phyloP scores from a whole-genome alignment of 2,797 vertebrate genomes.

The Myotis myotis region DNA sequence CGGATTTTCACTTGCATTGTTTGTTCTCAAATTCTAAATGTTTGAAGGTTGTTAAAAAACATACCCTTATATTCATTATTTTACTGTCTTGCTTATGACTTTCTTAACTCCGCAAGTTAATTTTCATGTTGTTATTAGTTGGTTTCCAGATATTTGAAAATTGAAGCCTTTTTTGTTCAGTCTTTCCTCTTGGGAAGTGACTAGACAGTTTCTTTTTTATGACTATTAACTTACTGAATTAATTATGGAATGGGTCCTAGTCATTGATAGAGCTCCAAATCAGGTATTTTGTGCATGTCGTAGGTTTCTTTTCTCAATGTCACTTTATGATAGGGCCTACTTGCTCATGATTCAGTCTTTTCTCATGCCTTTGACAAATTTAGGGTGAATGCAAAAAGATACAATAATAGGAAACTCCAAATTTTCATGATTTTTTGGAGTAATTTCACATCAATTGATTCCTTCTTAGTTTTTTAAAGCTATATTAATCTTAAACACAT shows the following conservation, averaged over 20 bases:
- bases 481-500: not conserved
- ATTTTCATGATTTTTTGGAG: not conserved
- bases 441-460: not conserved
- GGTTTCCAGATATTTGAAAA: constrained; percentile 23
- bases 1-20: not conserved
- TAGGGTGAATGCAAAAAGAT: not conserved
- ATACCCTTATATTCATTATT: not conserved
- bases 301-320: not conserved
- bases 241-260: not conserved
- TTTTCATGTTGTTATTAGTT: constrained; percentile 10
- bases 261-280: not conserved
- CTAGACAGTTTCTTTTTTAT: not conserved
- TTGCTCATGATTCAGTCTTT: not conserved
- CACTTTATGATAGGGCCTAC: not conserved
- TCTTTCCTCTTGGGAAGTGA: not conserved
- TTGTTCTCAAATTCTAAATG: not conserved
- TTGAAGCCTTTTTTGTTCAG: not conserved
- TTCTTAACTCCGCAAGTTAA: not conserved
- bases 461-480: not conserved
- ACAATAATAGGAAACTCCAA: not conserved
- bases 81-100: not conserved
- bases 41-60: not conserved
- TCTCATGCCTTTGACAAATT: not conserved
- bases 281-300: not conserved
- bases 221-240: constrained; percentile 3